Base-by-base conservation (phyloP, 2,113 vertebrate genomes). In the Cranoglanis bouderius region DNA sequence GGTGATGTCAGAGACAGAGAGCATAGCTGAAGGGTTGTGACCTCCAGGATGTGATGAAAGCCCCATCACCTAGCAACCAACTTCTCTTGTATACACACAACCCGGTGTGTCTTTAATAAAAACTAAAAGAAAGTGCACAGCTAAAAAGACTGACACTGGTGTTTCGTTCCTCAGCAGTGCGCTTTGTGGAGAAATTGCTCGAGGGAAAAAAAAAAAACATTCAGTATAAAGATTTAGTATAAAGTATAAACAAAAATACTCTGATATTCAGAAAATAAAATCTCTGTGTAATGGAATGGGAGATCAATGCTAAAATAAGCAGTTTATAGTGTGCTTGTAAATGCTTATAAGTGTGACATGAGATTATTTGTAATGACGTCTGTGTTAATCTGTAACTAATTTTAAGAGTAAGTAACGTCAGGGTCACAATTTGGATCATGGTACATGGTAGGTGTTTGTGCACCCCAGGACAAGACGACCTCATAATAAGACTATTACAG, bases 21-120 rank as follows among this genome's bases (percentile, higher is more conserved):
- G 26, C 53, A 12, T 85, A 75, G 77, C 59, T 63, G 6, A 72
- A 84, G 13, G 26, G 35, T n/a, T 5, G 29, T 88, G 82, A 90
- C 82, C 74, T 88, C 67, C 83, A 88, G 38, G 59, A 59, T 81
- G 46, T 61, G 53, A 67, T 87, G 59, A 90, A 90, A 88, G 63
- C 84, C 63, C 43, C 13, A 85, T 90, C 74, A 43, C 89, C 40
- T 88, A 63, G 86, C 89, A 88, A 88, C 89, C 61, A 55, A 40
- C 72, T 35, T 85, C 40, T 85, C 72, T 57, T 70, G 32, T 77
- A 84, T 49, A 78, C 67, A 75, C 74, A 61, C 61, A 78, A 57
- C 57, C 75, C 61, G 16, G 49, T 72, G 49, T 49, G 61, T 80
- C 49, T 81, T 49, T 32, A 67, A 59, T 87, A 49, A 90, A 70